Evolutionary conservation across 2,113 vertebrate species (phyloP), one percentile per base, ranked within the genome.

Genomic region (Corvus hawaiiensis): DNA sequence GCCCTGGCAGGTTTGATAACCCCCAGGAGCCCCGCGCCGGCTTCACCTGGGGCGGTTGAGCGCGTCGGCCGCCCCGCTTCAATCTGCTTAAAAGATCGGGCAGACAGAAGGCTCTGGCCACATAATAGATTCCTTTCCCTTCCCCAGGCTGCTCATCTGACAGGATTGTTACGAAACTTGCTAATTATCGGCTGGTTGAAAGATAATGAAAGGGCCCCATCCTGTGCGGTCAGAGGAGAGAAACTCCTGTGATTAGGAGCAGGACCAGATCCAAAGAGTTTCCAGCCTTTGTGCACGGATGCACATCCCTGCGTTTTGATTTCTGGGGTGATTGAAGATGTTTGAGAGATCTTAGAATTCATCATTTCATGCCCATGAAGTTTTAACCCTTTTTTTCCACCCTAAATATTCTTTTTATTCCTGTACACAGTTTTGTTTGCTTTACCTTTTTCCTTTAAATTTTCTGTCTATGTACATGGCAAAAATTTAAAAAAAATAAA

Each of bases 151-250:
- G 93, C 92, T 97, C 83, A 24, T 84, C 88, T 96, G 90, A 95
- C 95, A 75, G 23, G 55, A 56, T 89, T 44, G 83, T 93, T 92
- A 88, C 95, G 93, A 98, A 98, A 98, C 97, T 98, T 98, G 98
- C 99, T 99, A 99, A 99, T 99, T 99, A 99, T 98, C 97, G 96
- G 98, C 98, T 97, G 98, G 98, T 98, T 98, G 98, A 94, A 98
- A 98, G 98, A 98, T 98, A 98, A 99, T 98, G 98, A 98, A 98
- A 98, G 97, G 98, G 98, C 98, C 98, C 98, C 98, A 98, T 98
- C 97, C 96, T 87, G 96, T 1, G 89, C 15, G 15, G 56, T 74
- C 61, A 41, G 75, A 87, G 84, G 63, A 95, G 90, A 52, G 68
- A 54, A 80, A 56, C 81, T 82, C 63, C 82, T 12, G 67, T 62